Evolutionary conservation across 2,113 vertebrate genomes (phyloP).

Genomic region (Oryzias woworae): DNA sequence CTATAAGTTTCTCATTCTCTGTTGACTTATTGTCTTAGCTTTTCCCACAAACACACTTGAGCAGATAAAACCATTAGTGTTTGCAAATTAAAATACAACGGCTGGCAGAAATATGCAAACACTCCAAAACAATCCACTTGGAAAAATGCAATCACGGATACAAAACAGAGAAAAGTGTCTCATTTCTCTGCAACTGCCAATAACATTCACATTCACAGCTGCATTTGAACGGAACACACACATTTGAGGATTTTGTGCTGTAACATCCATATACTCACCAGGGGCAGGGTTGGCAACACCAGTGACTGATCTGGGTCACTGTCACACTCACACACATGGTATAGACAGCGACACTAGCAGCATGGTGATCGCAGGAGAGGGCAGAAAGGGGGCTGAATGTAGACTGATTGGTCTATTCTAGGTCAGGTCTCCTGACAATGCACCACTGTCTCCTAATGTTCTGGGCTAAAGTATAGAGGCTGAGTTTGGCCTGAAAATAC

Average conservation of each 20-base stretch:
- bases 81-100: not conserved
- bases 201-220: slow-evolving; percentile 27
- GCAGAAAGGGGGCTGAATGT: slow-evolving; percentile 73
- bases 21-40: slow-evolving; percentile 3
- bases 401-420: slow-evolving; percentile 80
- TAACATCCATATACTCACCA: slow-evolving; percentile 64
- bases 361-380: slow-evolving; percentile 74
- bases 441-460: slow-evolving; percentile 74
- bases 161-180: not conserved
- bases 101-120: not conserved
- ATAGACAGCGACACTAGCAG: slow-evolving; percentile 73
- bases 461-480: slow-evolving; percentile 72
- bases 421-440: slow-evolving; percentile 80
- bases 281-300: slow-evolving; percentile 67
- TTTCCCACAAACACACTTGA: slow-evolving; percentile 9
- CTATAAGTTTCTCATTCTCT: slow-evolving; percentile 8
- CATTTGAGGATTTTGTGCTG: slow-evolving; percentile 53
- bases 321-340: slow-evolving; percentile 32
- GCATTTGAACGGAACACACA: slow-evolving; percentile 34
- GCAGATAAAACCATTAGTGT: not conserved
- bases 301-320: slow-evolving; percentile 71
- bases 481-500: slow-evolving; percentile 65
- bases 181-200: slow-evolving; percentile 3
- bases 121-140: not conserved
- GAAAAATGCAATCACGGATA: slow-evolving; percentile 2